phyloP scores from a whole-genome alignment of 2,888 invertebrate genomes.

The Pinctada fucata region DNA sequence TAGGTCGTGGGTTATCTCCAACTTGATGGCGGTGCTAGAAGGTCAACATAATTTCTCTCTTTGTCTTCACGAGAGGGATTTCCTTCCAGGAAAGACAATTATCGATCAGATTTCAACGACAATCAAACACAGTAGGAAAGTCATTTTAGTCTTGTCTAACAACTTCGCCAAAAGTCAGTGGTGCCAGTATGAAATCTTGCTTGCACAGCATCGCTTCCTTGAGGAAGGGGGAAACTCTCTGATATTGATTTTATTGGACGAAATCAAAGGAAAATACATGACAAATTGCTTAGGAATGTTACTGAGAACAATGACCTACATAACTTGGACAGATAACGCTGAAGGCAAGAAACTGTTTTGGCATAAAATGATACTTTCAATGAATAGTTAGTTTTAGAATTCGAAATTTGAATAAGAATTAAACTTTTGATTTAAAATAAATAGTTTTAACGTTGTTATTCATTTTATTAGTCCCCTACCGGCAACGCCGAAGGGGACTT shows the following conservation, averaged over 20 bases:
- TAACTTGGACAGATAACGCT: slow-evolving; percentile 80
- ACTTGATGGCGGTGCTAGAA: slow-evolving; percentile 83
- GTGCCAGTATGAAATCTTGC: slow-evolving; percentile 86
- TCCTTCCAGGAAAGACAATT: slow-evolving; percentile 84
- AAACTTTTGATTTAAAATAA: too few species aligned
- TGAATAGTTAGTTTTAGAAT: not conserved
- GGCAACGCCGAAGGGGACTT: too few species aligned
- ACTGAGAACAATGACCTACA: slow-evolving; percentile 84
- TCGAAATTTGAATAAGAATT: too few species aligned
- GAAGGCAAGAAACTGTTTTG: slow-evolving; percentile 42
- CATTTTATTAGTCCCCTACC: too few species aligned
- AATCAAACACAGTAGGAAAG: slow-evolving; percentile 83
- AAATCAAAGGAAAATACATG: slow-evolving; percentile 81
- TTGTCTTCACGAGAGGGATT: slow-evolving; percentile 85
- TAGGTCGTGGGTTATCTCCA: slow-evolving; percentile 82
- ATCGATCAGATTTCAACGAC: slow-evolving; percentile 85
- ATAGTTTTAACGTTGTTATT: too few species aligned
- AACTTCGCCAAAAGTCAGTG: slow-evolving; percentile 84
- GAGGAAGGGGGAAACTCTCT: slow-evolving; percentile 80
- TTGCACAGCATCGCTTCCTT: slow-evolving; percentile 81
- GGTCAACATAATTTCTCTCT: slow-evolving; percentile 76
- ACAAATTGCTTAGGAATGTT: slow-evolving; percentile 83
- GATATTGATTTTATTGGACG: slow-evolving; percentile 83
- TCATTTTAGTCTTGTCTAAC: slow-evolving; percentile 83
- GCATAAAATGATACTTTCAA: slow-evolving; percentile 14